Base-by-base conservation (phyloP, 2,888 invertebrate species). In the Metopia argyrocephala region DNA sequence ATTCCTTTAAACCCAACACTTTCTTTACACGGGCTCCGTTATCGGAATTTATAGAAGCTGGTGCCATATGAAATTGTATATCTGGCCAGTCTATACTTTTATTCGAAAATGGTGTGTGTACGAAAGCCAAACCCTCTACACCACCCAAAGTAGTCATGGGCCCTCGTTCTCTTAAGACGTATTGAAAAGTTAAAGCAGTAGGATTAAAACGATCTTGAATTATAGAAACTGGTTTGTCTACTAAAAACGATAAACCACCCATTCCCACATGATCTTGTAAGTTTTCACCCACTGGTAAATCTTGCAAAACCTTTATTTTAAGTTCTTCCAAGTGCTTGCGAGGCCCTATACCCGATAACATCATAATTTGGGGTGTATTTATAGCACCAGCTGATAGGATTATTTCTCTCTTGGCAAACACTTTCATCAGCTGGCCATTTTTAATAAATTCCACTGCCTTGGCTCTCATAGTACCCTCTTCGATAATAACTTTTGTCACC, bases 1-100 rank as follows among this genome's bases (percentile, higher is more conserved):
- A 93, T 78, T 96, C 96, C 48, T 95, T 96, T 0, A 96, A 89
- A 0, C 96, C 96, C 28, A 96, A 90, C 27, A 96, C 94, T 91
- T 96, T 93, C 88, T 93, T 91, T 0, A 95, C 94, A 87, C 96
- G 92, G 66, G 93, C 93, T 0, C 95, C 95, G 71, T 93, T 94
- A 86, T 96, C 96, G 0, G 96, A 96, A 76, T 94, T 94, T 50
- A 96, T 94, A 0, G 95, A 96, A 0, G 97, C 96, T 1, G 97
- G 97, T 2, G 97, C 96, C 94, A 97, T 97, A 87, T 97, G 97
- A 85, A 97, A 96, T 86, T 97, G 96, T 57, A 97, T 94, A 85
- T 97, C 97, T 0, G 97, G 97, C 93, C 95, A 96, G 82, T 94
- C 92, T 1, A 94, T 93, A 2, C 94, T 93, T 62, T 92, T 91